Base-by-base conservation (phyloP, 2,797 vertebrate species). In the Thunnus albacares region DNA sequence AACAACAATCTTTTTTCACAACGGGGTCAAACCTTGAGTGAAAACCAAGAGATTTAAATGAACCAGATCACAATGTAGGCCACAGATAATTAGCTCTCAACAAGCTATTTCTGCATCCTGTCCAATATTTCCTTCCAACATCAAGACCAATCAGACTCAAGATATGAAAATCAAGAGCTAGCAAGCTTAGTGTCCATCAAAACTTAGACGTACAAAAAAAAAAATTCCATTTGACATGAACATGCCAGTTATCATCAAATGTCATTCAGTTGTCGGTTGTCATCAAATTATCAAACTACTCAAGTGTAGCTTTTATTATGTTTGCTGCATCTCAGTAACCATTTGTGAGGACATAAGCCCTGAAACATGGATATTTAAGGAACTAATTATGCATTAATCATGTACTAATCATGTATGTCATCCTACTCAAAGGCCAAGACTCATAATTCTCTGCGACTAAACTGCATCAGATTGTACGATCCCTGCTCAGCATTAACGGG, bases 61-160 rank as follows among this genome's bases (percentile, higher is more conserved):
- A 90, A 91, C 80, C 88, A 89, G 89, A 85, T 93, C 91, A 87
- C 66, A 87, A 93, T 92, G 72, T 93, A 89, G 92, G 93, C 80
- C 90, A 71, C 66, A 81, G 91, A 93, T 94, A 94, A 94, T 94
- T 90, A 87, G 93, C 26, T 80, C 73, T 84, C 64, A 86, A 60
- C 72, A 72, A 78, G 85, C 53, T 90, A 92, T 93, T 92, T 90
- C 70, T 84, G 76, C 70, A 59, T 71, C 43, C 65, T 33, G 49
- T 60, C 58, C 58, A 80, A 66, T 63, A 49, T 59, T 61, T 77
- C 58, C 67, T 33, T 55, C 59, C 59, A 68, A 63, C 64, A 26
- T 49, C 14, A 71, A 24, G n/a, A 45, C 45, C 12, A 58, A 15
- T 2, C 63, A 5, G 30, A 6, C 47, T n/a, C 12, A 8, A 58